Base-by-base conservation (phyloP, 2,888 invertebrate species). In the Ormyrus pomaceus region DNA sequence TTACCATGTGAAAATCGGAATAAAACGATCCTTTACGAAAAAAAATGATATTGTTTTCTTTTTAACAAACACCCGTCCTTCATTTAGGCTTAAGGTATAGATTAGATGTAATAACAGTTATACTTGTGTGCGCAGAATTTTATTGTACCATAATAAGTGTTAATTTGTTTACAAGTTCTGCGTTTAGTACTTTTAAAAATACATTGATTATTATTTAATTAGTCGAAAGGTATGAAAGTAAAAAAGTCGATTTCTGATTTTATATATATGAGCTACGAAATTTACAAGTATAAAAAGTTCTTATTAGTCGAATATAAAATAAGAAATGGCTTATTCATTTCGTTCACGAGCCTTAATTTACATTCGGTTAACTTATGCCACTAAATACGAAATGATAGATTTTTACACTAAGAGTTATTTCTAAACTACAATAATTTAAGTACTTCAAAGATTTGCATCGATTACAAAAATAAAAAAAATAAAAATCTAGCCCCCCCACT, bases 331-430 rank as follows among this genome's bases (percentile, higher is more conserved):
- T 82, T 83, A 84, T 83, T 83, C 75, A 83, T 84, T 87, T 84
- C 79, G 83, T 83, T 89, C 88, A 89, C 89, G 89, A 89, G 88
- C 89, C 88, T 89, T 88, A 85, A 75, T 79, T 68, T 72, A 56
- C 59, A 78, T 76, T 62, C 50, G 53, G 48, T 66, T 82, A 69
- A 74, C 58, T 74, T 77, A 65, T 19, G 48, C 48, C 64, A 59
- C 53, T 75, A 68, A 51, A 19, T 11, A 51, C 34, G 34, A 34
- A 34, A 8, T 50, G n/a, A 51, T 64, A 10, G 50, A 34, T 53
- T 74, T 50, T 62, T 66, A 65, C 58, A 74, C 6, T 48, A 70
- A 58, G 50, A 34, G 34, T 34, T 34, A 34, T 34, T 34, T 34
- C 34, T 34, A 34, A 34, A 4, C 34, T 34, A 34, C 34, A 34